phyloP scores from a whole-genome alignment of 2,888 invertebrate species.

The Pterostichus madidus region DNA sequence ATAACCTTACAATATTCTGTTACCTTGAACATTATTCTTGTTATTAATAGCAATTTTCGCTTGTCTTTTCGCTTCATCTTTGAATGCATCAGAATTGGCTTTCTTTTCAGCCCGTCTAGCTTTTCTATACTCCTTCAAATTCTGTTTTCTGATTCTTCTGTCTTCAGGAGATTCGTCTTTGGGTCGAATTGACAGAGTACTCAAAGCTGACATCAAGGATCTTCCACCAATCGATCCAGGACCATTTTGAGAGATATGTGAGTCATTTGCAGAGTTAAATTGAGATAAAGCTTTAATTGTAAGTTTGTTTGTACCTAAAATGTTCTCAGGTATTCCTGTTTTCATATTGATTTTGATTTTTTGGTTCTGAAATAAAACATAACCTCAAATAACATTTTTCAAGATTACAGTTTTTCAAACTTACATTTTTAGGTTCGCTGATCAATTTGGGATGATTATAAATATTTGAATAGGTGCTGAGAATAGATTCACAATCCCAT shows the following conservation, averaged over 20 bases:
- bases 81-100: conserved; percentile 89
- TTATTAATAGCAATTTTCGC: conserved; percentile 89
- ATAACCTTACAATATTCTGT: conserved; percentile 80
- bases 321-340: conserved; percentile 87
- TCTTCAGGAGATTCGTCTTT: conserved; percentile 90
- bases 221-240: conserved; percentile 81
- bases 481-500: conserved; percentile 95
- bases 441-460: conserved; percentile 96
- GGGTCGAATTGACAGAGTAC: conserved; percentile 84
- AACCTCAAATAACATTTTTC: conserved; percentile 37
- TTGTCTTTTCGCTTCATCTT: conserved; percentile 90
- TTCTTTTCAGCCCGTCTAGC: conserved; percentile 91
- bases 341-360: conserved; percentile 86
- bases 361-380: conserved; percentile 72
- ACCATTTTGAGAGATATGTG: conserved; percentile 74
- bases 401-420: neutral
- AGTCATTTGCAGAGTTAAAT: conserved; percentile 79
- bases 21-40: conserved; percentile 86
- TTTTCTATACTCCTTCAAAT: conserved; percentile 87
- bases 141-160: conserved; percentile 86
- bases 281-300: conserved; percentile 85
- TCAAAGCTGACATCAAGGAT: conserved; percentile 84
- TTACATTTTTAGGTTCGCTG: conserved; percentile 83
- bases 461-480: conserved; percentile 93
- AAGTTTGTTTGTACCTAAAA: conserved; percentile 82